Evolutionary conservation across 2,888 invertebrate genomes (phyloP).

Genomic region (Rhorus exstirpatorius): DNA sequence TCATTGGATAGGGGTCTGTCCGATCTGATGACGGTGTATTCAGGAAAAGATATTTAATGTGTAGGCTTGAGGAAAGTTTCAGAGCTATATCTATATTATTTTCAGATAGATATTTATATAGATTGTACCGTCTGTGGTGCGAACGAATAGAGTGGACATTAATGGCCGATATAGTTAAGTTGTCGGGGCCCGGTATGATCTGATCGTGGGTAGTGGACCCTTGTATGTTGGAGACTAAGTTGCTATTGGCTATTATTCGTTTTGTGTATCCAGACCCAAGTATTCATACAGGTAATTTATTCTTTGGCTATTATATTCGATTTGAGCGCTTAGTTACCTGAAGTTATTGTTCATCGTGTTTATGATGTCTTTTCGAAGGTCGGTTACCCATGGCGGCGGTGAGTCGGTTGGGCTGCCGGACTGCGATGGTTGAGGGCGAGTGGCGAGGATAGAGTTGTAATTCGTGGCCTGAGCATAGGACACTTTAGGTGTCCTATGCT

Average conservation of each 20-base stretch:
- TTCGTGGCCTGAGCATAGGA: not conserved
- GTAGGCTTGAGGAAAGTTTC: slow-evolving; percentile 1
- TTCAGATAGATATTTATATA: not conserved
- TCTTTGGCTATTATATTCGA: slow-evolving; percentile 4
- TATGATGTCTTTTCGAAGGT: not conserved
- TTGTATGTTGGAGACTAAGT: no score
- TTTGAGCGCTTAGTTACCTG: not conserved
- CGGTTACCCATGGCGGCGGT: slow-evolving; percentile 3
- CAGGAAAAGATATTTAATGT: slow-evolving; percentile 52
- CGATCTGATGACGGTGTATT: slow-evolving; percentile 59
- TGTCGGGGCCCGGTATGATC: no score
- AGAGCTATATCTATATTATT: slow-evolving; percentile 11
- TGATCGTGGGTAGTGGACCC: no score
- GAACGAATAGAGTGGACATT: slow-evolving; percentile 19
- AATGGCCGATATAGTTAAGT: not conserved
- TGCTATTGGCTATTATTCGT: not conserved
- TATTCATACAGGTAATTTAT: slow-evolving; percentile 16
- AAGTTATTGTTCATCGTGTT: not conserved
- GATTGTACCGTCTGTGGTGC: not conserved
- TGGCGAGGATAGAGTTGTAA: not conserved
- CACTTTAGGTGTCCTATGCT: not conserved
- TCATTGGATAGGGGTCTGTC: slow-evolving; percentile 52
- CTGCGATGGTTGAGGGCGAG: not conserved
- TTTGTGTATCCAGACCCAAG: not conserved
- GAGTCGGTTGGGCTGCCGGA: not conserved